phyloP scores from a whole-genome alignment of 2,113 vertebrate genomes.

The Cyanoramphus novaezelandiae region DNA sequence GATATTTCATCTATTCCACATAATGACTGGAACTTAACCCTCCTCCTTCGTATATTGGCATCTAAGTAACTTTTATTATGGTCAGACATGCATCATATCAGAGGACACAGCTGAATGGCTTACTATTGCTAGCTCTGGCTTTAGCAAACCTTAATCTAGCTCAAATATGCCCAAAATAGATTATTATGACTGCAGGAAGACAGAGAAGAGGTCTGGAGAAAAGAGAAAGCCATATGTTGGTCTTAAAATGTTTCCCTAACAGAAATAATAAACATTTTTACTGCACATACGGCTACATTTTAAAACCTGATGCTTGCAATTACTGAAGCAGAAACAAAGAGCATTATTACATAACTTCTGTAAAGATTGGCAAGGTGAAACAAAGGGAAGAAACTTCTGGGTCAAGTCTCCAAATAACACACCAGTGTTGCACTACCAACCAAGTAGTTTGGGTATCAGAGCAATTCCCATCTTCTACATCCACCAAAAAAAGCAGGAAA shows the following conservation, averaged over 20 bases:
- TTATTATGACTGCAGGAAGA: neutral
- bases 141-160: neutral
- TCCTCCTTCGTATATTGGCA: neutral
- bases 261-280: neutral
- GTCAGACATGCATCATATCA: neutral
- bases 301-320: neutral
- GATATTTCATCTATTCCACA: neutral
- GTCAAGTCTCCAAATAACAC: neutral
- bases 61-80: neutral
- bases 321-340: neutral
- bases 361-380: neutral
- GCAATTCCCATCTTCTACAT: neutral
- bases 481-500: neutral
- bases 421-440: neutral
- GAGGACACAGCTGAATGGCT: neutral
- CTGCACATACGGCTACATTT: neutral
- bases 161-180: neutral
- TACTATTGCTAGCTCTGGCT: neutral
- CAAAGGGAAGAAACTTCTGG: neutral
- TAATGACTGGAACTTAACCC: neutral
- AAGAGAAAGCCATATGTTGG: neutral
- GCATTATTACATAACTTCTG: neutral
- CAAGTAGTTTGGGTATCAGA: neutral
- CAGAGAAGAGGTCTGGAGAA: neutral
- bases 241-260: neutral